Conservation (phyloP, 2,888 invertebrate species). For the Tryphoninae sp. region DNA sequence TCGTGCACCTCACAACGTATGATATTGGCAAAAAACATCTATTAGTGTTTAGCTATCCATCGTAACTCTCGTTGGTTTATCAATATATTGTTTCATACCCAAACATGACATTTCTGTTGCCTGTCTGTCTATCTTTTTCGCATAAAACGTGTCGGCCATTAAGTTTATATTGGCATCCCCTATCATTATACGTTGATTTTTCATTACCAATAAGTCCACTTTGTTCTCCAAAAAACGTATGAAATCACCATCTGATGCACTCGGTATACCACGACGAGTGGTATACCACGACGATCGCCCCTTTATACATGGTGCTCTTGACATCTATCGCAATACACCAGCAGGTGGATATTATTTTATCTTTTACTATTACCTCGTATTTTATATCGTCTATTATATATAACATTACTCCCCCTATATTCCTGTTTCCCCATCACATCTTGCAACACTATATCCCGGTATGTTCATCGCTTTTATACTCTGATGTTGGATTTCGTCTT, state of each 20-base stretch:
- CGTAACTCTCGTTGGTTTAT: neutral
- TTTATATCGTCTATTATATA: conserved; percentile 13
- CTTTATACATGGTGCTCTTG: conserved; percentile 41
- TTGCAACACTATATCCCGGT: conserved; percentile 40
- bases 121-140: neutral
- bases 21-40: conserved; percentile 35
- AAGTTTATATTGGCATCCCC: conserved; percentile 46
- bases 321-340: conserved; percentile 37
- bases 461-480: neutral
- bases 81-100: neutral
- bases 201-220: conserved; percentile 14
- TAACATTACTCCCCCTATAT: conserved; percentile 12
- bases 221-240: conserved; percentile 24
- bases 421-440: conserved; percentile 46
- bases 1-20: neutral
- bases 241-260: conserved; percentile 47
- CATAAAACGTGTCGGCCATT: neutral
- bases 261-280: conserved; percentile 59
- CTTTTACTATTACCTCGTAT: neutral
- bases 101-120: neutral
- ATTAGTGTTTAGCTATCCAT: conserved; percentile 1
- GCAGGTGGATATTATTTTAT: conserved; percentile 21
- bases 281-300: conserved; percentile 45
- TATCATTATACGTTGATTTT: conserved; percentile 28
- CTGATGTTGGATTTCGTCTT: too few relatives aligned